These are phyloP conservation scores for Tetropium fuscum DNA, from an alignment of 2,888 invertebrate species.

Conservation along the genomic window DNA sequence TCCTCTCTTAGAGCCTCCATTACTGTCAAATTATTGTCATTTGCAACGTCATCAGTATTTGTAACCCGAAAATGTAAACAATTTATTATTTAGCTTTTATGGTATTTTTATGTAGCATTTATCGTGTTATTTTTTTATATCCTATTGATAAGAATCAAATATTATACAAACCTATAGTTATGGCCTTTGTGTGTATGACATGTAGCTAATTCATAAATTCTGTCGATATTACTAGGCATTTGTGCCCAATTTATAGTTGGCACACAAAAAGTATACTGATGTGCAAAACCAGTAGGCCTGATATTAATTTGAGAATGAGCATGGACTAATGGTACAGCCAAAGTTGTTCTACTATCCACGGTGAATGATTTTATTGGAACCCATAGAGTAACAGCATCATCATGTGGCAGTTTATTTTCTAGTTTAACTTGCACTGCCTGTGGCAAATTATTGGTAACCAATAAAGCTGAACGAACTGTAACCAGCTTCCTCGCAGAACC, in stretches of 20 bases:
- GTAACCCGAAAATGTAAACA: no score
- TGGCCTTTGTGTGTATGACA: constrained; percentile 65
- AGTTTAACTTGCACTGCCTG: constrained; percentile 80
- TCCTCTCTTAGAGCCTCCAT: no score
- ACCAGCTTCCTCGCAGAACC: constrained; percentile 95
- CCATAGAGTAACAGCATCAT: constrained; percentile 59
- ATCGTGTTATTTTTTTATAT: no score
- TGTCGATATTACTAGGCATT: constrained; percentile 67
- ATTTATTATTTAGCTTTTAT: no score
- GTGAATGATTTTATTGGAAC: constrained; percentile 61
- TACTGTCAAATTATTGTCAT: no score
- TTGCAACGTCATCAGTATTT: no score
- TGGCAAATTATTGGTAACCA: constrained; percentile 81
- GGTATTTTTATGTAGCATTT: no score
- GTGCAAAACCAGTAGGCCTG: constrained; percentile 72
- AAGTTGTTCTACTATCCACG: constrained; percentile 70
- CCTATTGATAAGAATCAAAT: constrained; percentile 12
- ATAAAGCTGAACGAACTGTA: constrained; percentile 90
- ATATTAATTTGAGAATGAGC: constrained; percentile 81
- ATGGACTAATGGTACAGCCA: constrained; percentile 83
- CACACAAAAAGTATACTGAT: constrained; percentile 70
- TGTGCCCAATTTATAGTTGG: constrained; percentile 73
- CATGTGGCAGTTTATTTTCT: constrained; percentile 69
- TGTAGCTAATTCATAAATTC: constrained; percentile 62
- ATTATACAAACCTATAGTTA: constrained; percentile 63